A percentile compares a stretch with the other conserved stretches of the same genome.
phyloP scores from a whole-genome alignment of 2,113 vertebrate genomes.

The Genyomyrus donnyi region DNA sequence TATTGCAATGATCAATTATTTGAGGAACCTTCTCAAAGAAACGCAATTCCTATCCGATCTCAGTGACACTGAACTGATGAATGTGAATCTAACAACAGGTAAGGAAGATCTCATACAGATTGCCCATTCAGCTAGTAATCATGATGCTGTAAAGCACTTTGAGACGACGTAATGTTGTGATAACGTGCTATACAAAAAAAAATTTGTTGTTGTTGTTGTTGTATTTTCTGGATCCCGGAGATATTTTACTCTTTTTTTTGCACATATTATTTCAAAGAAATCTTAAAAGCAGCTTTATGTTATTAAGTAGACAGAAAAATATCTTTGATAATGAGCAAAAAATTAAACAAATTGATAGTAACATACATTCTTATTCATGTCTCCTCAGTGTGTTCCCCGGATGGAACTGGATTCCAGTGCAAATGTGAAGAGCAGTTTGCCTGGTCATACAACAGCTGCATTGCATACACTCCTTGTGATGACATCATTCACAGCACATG shows the following conservation, averaged over 20 bases:
- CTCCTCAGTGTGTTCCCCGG: background rate
- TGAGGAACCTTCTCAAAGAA: background rate
- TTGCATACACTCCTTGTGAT: background rate
- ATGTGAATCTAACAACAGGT: background rate
- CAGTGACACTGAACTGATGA: background rate
- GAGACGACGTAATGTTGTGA: too few relatives aligned
- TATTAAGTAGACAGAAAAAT: background rate
- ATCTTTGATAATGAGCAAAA: background rate
- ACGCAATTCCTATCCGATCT: background rate
- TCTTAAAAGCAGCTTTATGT: background rate
- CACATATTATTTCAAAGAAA: background rate
- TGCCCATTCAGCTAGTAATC: background rate
- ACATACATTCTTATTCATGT: background rate
- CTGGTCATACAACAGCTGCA: background rate
- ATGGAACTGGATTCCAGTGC: background rate
- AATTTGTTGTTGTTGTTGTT: too few relatives aligned
- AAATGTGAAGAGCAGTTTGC: background rate
- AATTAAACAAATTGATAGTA: background rate
- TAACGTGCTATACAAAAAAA: too few relatives aligned
- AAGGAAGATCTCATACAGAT: background rate
- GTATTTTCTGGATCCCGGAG: background rate
- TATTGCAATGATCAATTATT: background rate
- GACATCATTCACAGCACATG: background rate
- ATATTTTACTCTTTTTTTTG: background rate
- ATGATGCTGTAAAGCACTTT: background rate